Base-by-base conservation (phyloP, 2,113 vertebrate genomes). In the Strigops habroptila region DNA sequence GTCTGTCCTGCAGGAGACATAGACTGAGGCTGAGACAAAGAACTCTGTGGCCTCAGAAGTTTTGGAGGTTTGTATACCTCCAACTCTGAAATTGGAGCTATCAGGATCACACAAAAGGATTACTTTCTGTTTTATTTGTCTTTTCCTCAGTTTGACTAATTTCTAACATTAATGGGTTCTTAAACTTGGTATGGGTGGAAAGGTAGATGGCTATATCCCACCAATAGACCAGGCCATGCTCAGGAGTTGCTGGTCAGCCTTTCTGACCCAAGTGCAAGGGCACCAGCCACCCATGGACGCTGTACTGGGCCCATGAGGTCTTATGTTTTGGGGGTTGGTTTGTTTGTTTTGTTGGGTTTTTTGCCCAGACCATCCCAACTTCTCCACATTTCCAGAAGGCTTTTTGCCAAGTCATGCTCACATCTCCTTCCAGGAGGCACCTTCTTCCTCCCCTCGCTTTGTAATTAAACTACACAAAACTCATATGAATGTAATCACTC, bases 271-370 rank as follows among this genome's bases (percentile, higher is more conserved):
- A 15, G 8, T 35, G 8, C 41, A 44, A 57, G 41, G 41, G 14
- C 55, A 85, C 10, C 44, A 62, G 3, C 15, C 19, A 57, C 25
- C 22, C 60, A 11, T 2, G 18, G 24, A 51, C 1, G 6, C n/a
- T 37, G 3, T 4, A 6, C 31, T 74, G 28, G 18, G 30, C 11
- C 21, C 4, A 46, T 4, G 22, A 17, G 6, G 12, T 18, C 48
- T 77, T 16, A 21, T 71, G 18, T 0, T 14, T 76, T 14, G 1
- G 4, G 10, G 9, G 11, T 14, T 37, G 37, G 24, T 2, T 33
- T 41, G 39, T 39, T 39, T 18, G 13, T 11, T 18, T 43, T 44
- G 35, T 19, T 51, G 18, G 6, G 12, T 3, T 27, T 73, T 49
- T 48, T 2, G 18, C n/a, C 31, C 12, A 63, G 6, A 64, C 23